phyloP scores from a whole-genome alignment of 2,888 invertebrate genomes.

The Crossocerus cetratus region DNA sequence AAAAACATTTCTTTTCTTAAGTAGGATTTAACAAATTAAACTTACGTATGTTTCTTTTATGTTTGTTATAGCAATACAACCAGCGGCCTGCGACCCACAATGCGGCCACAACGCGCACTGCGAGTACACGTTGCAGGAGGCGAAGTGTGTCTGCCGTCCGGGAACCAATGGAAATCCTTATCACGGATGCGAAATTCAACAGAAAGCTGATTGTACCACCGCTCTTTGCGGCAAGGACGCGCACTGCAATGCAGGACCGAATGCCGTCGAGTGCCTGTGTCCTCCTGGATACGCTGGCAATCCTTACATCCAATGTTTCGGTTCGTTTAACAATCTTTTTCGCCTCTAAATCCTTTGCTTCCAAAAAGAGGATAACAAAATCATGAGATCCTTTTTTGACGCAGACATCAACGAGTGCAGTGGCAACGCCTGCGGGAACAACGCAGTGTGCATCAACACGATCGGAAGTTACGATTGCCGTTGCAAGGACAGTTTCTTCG shows the following conservation, averaged over 20 bases:
- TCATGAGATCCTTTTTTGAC: no score
- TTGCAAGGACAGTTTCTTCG: conserved; percentile 89
- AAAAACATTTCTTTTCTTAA: not conserved
- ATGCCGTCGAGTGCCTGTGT: conserved; percentile 89
- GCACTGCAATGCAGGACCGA: conserved; percentile 86
- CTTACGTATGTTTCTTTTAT: not conserved
- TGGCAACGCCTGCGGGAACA: conserved; percentile 87
- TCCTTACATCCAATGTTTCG: conserved; percentile 90
- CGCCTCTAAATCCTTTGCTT: not conserved
- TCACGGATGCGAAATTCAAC: conserved; percentile 85
- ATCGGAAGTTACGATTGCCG: conserved; percentile 93
- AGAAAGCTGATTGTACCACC: conserved; percentile 84
- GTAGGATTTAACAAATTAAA: not conserved
- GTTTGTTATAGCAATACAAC: conserved; percentile 82
- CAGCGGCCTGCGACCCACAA: conserved; percentile 87
- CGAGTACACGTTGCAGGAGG: conserved; percentile 85
- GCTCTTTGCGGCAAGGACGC: conserved; percentile 88
- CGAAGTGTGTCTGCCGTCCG: conserved; percentile 89
- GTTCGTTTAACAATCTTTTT: conserved; percentile 61
- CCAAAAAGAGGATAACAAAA: not conserved
- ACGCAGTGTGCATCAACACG: conserved; percentile 94
- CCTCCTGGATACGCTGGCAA: conserved; percentile 91
- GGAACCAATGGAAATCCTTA: conserved; percentile 94
- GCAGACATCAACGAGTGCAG: conserved; percentile 88
- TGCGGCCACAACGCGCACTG: conserved; percentile 93